Evolutionary conservation across 1,140 invertebrate species (phyloP).

Genomic region (Drosophila nebulosa): DNA sequence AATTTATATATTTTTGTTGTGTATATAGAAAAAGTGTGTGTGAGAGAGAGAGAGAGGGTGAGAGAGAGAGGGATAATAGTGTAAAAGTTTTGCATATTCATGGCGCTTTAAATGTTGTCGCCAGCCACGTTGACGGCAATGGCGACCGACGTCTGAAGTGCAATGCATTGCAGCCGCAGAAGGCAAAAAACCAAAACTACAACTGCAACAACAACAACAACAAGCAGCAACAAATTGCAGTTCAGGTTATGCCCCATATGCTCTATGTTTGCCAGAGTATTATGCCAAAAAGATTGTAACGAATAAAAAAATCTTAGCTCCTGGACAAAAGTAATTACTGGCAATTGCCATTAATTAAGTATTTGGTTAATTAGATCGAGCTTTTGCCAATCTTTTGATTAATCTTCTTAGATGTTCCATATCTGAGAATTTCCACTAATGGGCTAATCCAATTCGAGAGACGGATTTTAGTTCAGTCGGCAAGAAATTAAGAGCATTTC

Average conservation of each 20-base stretch:
- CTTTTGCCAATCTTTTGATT: too few relatives aligned
- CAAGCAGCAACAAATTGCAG: neutral
- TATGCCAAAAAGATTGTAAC: neutral
- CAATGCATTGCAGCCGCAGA: slow-evolving; percentile 58
- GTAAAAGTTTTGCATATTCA: slow-evolving; percentile 78
- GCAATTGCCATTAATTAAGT: neutral
- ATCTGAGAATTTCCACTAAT: too few relatives aligned
- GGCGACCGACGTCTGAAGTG: slow-evolving; percentile 56
- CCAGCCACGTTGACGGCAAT: slow-evolving; percentile 40
- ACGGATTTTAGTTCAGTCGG: too few relatives aligned
- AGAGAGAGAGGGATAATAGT: slow-evolving; percentile 27
- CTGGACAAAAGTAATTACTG: neutral
- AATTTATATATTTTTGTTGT: slow-evolving; percentile 59
- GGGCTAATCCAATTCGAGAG: too few relatives aligned
- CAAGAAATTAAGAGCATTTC: neutral
- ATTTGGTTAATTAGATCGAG: too few relatives aligned
- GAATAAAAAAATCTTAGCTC: neutral
- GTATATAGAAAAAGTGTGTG: too few relatives aligned
- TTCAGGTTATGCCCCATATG: slow-evolving; percentile 29
- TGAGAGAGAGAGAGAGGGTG: slow-evolving; percentile 9
- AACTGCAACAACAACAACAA: slow-evolving; percentile 34
- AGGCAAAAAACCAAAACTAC: slow-evolving; percentile 58
- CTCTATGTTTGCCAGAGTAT: slow-evolving; percentile 12
- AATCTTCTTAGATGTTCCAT: too few relatives aligned
- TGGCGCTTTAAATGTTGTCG: slow-evolving; percentile 77